Conservation (phyloP, 53 echinoderm and acorn worm genomes). For the Hippasteria phrygiana region DNA sequence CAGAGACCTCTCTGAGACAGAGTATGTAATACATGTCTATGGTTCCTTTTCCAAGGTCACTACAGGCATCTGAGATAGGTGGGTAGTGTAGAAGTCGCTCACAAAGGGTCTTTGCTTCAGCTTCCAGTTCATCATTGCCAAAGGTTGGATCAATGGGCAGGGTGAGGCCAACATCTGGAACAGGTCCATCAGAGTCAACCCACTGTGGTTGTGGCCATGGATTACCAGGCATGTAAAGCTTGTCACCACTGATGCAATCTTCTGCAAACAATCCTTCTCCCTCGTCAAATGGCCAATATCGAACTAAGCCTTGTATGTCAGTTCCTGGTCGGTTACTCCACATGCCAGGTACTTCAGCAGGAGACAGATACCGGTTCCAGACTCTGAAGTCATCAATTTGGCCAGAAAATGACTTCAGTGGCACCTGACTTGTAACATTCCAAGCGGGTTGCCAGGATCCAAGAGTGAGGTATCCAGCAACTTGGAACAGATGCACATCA, state of each 20-base stretch:
- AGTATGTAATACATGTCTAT: constrained; percentile 68
- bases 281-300: constrained; percentile 89
- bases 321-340: constrained; percentile 67
- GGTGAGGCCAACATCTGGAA: constrained; percentile 27
- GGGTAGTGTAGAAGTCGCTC: constrained; percentile 49
- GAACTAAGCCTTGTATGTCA: constrained; percentile 60
- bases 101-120: constrained; percentile 64
- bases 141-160: constrained; percentile 57
- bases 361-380: constrained; percentile 84
- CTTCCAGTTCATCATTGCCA: constrained; percentile 24
- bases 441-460: constrained; percentile 86
- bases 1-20: constrained; percentile 77
- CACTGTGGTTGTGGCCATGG: constrained; percentile 84
- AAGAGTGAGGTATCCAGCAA: constrained; percentile 82
- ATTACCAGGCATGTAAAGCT: constrained; percentile 67
- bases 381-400: constrained; percentile 83
- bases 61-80: constrained; percentile 75
- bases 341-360: constrained; percentile 73
- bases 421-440: constrained; percentile 49
- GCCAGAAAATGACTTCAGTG: constrained; percentile 75
- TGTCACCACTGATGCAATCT: constrained; percentile 68
- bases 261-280: constrained; percentile 77
- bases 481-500: constrained; percentile 58
- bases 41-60: constrained; percentile 59
- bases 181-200: constrained; percentile 79